Base-by-base conservation (phyloP, 2,888 invertebrate species). In the Eristalis tenax region DNA sequence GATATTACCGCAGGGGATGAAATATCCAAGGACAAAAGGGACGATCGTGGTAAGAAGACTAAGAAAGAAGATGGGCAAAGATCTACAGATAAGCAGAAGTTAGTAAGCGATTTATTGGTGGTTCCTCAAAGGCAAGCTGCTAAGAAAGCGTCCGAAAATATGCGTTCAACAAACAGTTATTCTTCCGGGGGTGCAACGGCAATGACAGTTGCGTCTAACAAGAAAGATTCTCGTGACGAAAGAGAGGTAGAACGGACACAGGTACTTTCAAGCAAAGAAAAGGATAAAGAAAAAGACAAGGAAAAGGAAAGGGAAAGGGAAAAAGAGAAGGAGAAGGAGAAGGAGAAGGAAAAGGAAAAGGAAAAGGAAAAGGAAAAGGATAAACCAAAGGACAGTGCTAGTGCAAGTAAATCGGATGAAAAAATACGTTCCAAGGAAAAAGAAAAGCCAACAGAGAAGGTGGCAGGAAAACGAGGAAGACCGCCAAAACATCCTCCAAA, bases 111-210 rank as follows among this genome's bases (percentile, higher is more conserved):
- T 93, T 94, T 97, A 71, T 83, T 93, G 57, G 97, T 98, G 89
- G 98, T 98, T 59, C 98, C 98, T 1, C 98, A 98, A 91, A 94
- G 98, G 73, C 97, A 97, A 93, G 98, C 98, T 35, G 98, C 98
- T 32, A 98, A 97, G 92, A 98, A 97, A 91, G 98, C 98, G 0
- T 96, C 97, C 1, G 97, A 98, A 92, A 97, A 97, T 91, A 96
- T 98, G 95, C 96, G 95, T 83, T 95, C 95, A 23, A 96, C 95
- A 65, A 96, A 94, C 89, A 93, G 93, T 32, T 90, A 91, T 70
- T 70, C 89, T 13, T 73, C 57, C 63, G 73, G 71, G 8, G 71
- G 69, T 1, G 59, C 90, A 23, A 32, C 77, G 13, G 63, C 78
- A 11, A 22, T 75, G 2, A 80, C 74, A 3, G 28, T 63, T 64